A percentile compares a stretch with the other conserved stretches of the same genome.
Conservation (phyloP, 2,797 vertebrate species). For the Onychomys leucogaster region DNA sequence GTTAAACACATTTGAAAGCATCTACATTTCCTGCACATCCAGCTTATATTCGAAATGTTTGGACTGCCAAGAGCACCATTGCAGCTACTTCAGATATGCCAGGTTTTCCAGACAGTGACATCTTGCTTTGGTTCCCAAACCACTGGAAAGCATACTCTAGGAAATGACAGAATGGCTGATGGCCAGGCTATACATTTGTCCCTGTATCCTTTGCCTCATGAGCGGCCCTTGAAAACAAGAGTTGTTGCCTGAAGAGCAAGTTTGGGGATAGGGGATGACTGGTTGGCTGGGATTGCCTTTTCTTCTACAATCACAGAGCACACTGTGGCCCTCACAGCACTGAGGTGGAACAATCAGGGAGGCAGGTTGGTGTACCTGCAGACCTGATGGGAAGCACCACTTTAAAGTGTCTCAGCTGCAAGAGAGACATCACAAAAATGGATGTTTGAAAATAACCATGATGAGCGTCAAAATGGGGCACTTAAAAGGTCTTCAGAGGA, state of each 20-base stretch:
- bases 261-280: neutral
- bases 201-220: conserved; percentile 17
- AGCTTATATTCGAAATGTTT: neutral
- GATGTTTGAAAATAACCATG: conserved; percentile 65
- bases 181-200: conserved; percentile 41
- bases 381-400: conserved; percentile 76
- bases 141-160: conserved; percentile 41
- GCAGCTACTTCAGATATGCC: neutral
- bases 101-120: neutral
- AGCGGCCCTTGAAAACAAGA: conserved; percentile 66
- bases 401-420: conserved; percentile 59
- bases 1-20: conserved; percentile 36
- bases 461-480: conserved; percentile 69
- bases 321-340: neutral
- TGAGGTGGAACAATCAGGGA: conserved; percentile 4
- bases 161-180: conserved; percentile 29
- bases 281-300: neutral
- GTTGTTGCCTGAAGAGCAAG: conserved; percentile 19
- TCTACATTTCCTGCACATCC: neutral
- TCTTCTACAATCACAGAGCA: neutral
- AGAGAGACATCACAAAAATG: conserved; percentile 67
- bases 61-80: neutral
- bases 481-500: conserved; percentile 55
- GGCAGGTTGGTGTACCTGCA: neutral
- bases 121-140: conserved; percentile 35